Percentiles rank a stretch among this genome's conserved stretches.
Evolutionary conservation across 64 coral and sea anemone species (phyloP).

Genomic region (Dendronephthya gigantea): DNA sequence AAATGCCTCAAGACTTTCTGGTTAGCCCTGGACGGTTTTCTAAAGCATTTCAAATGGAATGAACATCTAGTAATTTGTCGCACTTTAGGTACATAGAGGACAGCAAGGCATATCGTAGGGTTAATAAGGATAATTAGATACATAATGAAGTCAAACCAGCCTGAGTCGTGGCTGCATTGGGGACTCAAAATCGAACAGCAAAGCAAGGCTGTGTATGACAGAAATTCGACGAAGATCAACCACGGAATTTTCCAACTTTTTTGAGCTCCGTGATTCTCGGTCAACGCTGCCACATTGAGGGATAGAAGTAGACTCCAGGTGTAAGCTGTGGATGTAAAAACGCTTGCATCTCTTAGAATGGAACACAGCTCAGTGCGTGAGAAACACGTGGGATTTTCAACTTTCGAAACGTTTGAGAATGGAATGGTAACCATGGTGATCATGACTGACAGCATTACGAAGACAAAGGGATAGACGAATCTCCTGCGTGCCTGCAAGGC

Average conservation of each 20-base stretch:
- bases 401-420: not conserved
- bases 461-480: not conserved
- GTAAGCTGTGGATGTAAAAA: not conserved
- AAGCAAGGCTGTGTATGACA: not conserved
- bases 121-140: not conserved
- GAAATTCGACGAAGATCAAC: not conserved
- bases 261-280: not conserved
- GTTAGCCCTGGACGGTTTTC: not conserved
- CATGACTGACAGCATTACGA: not conserved
- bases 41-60: not conserved
- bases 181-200: not conserved
- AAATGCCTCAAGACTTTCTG: not conserved
- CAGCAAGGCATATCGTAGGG: not conserved
- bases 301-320: not conserved
- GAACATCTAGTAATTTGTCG: not conserved
- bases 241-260: not conserved
- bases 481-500: not conserved
- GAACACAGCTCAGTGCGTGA: not conserved
- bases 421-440: not conserved
- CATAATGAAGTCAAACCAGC: not conserved
- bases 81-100: not conserved
- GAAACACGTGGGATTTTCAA: not conserved
- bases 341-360: not conserved
- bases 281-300: not conserved
- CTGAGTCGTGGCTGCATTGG: not conserved